phyloP scores from a whole-genome alignment of 2,113 vertebrate species.

The Amblyornis subalaris region DNA sequence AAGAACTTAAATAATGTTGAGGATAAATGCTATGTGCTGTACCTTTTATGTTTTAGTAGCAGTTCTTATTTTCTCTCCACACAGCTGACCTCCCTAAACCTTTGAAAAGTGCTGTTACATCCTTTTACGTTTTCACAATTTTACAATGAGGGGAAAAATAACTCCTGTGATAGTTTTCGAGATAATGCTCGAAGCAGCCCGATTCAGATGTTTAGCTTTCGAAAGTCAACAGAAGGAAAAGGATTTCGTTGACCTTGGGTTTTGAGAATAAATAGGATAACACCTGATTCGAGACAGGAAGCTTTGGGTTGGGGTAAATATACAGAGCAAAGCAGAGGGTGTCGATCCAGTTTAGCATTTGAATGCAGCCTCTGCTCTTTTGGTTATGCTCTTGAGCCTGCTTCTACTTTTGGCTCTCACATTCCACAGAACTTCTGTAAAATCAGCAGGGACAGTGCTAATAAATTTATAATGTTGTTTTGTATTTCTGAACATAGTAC shows the following conservation, averaged over 20 bases:
- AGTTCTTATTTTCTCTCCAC: slow-evolving; percentile 25
- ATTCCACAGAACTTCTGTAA: slow-evolving; percentile 72
- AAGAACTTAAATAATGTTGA: slow-evolving; percentile 50
- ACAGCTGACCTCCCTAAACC: slow-evolving; percentile 3
- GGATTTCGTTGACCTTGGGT: slow-evolving; percentile 42
- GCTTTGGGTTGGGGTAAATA: slow-evolving; percentile 28
- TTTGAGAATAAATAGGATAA: slow-evolving; percentile 59
- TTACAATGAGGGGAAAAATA: slow-evolving; percentile 43
- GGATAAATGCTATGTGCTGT: slow-evolving; percentile 18
- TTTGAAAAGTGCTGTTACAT: slow-evolving; percentile 47
- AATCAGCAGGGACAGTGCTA: slow-evolving; percentile 74
- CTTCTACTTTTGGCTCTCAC: slow-evolving; percentile 71
- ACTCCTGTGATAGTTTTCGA: slow-evolving; percentile 22
- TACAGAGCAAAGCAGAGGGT: neutral
- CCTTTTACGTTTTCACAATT: slow-evolving; percentile 24
- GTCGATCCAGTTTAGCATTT: slow-evolving; percentile 51
- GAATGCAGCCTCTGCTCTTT: slow-evolving; percentile 40
- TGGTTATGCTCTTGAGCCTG: slow-evolving; percentile 47
- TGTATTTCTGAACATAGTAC: slow-evolving; percentile 79
- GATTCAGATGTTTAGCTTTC: slow-evolving; percentile 38
- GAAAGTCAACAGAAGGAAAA: slow-evolving; percentile 58
- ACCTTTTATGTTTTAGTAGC: slow-evolving; percentile 17
- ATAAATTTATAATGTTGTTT: slow-evolving; percentile 84
- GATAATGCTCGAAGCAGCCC: neutral
- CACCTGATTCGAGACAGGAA: slow-evolving; percentile 54